Evolutionary conservation across 2,888 invertebrate species (phyloP), one percentile per base, ranked within the genome.

Genomic region (Melanchra persicariae): DNA sequence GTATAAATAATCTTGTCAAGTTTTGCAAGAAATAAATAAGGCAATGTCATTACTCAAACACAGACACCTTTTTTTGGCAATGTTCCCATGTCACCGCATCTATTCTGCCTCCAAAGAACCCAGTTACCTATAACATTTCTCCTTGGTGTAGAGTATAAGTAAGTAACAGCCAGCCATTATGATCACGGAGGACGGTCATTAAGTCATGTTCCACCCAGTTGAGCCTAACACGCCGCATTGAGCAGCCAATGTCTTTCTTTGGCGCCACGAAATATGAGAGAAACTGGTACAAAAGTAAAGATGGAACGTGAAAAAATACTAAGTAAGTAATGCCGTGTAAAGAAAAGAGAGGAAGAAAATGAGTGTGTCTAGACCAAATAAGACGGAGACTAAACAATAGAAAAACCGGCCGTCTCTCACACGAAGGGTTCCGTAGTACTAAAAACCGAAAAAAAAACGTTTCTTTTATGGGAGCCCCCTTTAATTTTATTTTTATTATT

Each of bases 151-250:
- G 17, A 17, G 12, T 24, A 51, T n/a, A 5, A 52, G 58, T 58
- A 52, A 58, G n/a, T 59, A 77, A 54, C 7, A 49, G 40, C 15
- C 40, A 22, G 52, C 49, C 49, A 74, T 79, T 80, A 62, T 34
- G 34, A 43, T 57, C 60, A 40, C 43, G 47, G 51, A 34, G 26
- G 59, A 45, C 43, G 52, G 3, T 51, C 76, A 75, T 77, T 75
- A 80, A 80, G 40, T 61, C 47, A 64, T 76, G 81, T 80, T 76
- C 59, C 76, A 57, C 43, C 40, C 40, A 52, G 81, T 77, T 76
- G 76, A 26, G 34, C 51, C 26, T 4, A 47, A 15, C 63, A 80
- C 63, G 81, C 55, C 55, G 47, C 77, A 80, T 75, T 80, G 55
- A 60, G 8, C 76, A 40, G 43, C 6, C 40, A 10, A 67, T 62